Evolutionary conservation across 2,888 invertebrate species (phyloP).

Genomic region (Agrilus cyanescens): DNA sequence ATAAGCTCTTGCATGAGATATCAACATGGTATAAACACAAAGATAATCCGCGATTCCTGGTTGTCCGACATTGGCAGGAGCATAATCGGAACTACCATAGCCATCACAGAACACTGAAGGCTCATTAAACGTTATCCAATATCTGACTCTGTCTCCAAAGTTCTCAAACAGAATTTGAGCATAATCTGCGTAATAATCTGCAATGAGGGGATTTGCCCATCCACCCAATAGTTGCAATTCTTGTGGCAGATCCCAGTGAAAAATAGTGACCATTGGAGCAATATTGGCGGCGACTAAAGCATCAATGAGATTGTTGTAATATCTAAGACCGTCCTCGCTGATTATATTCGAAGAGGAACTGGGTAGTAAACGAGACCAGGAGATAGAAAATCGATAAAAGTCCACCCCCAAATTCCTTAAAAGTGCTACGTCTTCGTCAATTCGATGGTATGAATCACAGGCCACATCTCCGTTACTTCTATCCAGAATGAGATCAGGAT

Average conservation of each 20-base stretch:
- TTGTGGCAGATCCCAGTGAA: conserved; percentile 26
- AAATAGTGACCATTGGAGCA: conserved; percentile 30
- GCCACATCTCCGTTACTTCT: too few relatives aligned
- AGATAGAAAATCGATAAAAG: conserved; percentile 47
- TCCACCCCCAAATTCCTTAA: conserved; percentile 40
- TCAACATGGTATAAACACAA: conserved; percentile 37
- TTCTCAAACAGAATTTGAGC: conserved; percentile 31
- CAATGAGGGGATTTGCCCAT: conserved; percentile 46
- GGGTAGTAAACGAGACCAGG: conserved; percentile 56
- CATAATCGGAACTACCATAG: too few relatives aligned
- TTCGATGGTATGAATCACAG: too few relatives aligned
- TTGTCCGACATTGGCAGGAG: conserved; percentile 25
- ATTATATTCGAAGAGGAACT: conserved; percentile 49
- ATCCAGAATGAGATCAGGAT: too few relatives aligned
- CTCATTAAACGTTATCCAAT: conserved; percentile 43
- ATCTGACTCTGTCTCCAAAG: conserved; percentile 26
- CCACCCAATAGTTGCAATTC: conserved; percentile 43
- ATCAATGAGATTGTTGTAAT: conserved; percentile 63
- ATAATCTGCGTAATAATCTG: conserved; percentile 41
- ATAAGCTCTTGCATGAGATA: conserved; percentile 36
- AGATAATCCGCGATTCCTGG: conserved; percentile 45
- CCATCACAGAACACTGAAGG: conserved; percentile 27
- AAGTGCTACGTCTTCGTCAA: too few relatives aligned
- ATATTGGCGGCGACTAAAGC: conserved; percentile 40
- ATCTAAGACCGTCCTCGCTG: conserved; percentile 55